phyloP scores from a whole-genome alignment of 64 coral and sea anemone species.

The Hydrozoanthus tunicans region DNA sequence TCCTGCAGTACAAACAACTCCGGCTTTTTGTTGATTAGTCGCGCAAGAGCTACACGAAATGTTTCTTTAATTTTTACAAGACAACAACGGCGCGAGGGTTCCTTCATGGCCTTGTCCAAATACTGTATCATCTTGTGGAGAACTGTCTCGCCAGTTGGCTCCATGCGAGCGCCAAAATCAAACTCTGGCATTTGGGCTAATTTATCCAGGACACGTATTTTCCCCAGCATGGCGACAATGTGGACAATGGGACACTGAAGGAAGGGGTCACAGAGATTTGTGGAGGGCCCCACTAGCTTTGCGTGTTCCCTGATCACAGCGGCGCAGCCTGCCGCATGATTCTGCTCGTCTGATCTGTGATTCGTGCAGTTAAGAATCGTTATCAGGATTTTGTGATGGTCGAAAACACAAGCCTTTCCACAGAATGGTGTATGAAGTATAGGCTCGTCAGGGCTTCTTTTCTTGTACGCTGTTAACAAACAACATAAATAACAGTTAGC shows the following conservation, averaged over 20 bases:
- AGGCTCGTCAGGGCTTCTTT: neutral
- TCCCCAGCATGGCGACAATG: constrained; percentile 46
- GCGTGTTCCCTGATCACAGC: constrained; percentile 11
- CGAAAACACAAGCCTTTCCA: constrained; percentile 45
- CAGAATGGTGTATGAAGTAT: constrained; percentile 55
- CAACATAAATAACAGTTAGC: neutral
- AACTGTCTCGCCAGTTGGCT: constrained; percentile 35
- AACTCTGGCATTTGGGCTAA: constrained; percentile 50
- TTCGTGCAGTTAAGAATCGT: constrained; percentile 51
- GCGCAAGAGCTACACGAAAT: constrained; percentile 26
- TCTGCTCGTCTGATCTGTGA: constrained; percentile 54
- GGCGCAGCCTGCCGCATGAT: neutral
- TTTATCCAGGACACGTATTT: constrained; percentile 23
- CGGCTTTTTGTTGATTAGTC: constrained; percentile 36
- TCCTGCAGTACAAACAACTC: constrained; percentile 32
- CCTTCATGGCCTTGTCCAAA: constrained; percentile 52
- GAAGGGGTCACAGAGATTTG: constrained; percentile 5
- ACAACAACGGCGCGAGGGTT: constrained; percentile 26
- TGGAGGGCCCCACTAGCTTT: constrained; percentile 5
- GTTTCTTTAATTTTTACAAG: constrained; percentile 58
- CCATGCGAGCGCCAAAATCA: constrained; percentile 36
- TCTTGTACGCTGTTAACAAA: constrained; percentile 26
- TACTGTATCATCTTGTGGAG: constrained; percentile 48
- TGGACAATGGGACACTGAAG: constrained; percentile 33
- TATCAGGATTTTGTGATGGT: constrained; percentile 32